phyloP scores from a whole-genome alignment of 2,797 vertebrate genomes.

The Tympanoctomys barrerae region DNA sequence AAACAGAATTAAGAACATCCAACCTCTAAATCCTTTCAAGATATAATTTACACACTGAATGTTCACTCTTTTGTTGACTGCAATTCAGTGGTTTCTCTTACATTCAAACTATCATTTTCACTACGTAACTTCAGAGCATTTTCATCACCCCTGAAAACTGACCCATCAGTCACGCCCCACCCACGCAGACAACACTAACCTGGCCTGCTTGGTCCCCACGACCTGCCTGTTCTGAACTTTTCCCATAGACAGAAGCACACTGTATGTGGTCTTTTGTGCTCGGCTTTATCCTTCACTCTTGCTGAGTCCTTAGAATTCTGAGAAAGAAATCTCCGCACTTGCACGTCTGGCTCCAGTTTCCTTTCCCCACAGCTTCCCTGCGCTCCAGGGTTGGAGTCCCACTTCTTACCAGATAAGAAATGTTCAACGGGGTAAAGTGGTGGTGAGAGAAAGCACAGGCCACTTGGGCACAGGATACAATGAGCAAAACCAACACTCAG shows the following conservation, averaged over 20 bases:
- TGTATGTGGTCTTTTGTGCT: neutral
- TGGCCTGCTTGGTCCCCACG: neutral
- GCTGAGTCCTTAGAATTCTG: neutral
- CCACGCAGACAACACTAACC: neutral
- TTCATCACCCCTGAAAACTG: neutral
- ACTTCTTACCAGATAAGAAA: neutral
- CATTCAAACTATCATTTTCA: neutral
- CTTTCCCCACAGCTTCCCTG: neutral
- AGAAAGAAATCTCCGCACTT: neutral
- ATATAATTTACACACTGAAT: neutral
- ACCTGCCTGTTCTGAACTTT: neutral
- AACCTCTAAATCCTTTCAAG: neutral
- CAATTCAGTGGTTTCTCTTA: neutral
- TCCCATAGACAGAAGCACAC: neutral
- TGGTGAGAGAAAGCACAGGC: no score
- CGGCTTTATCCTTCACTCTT: neutral
- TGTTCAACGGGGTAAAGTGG: accelerated
- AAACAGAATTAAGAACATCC: neutral
- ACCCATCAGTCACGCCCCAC: no score
- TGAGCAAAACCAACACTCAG: conserved; percentile 13
- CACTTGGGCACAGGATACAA: neutral
- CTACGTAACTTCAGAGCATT: neutral
- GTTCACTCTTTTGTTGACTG: neutral
- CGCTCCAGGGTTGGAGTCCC: neutral
- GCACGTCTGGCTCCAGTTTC: neutral